Percentiles rank a stretch among this genome's conserved stretches.
These are phyloP conservation scores for Stichodactyla helianthus DNA, from an alignment of 64 coral and sea anemone genomes.

Conservation along the genomic window DNA sequence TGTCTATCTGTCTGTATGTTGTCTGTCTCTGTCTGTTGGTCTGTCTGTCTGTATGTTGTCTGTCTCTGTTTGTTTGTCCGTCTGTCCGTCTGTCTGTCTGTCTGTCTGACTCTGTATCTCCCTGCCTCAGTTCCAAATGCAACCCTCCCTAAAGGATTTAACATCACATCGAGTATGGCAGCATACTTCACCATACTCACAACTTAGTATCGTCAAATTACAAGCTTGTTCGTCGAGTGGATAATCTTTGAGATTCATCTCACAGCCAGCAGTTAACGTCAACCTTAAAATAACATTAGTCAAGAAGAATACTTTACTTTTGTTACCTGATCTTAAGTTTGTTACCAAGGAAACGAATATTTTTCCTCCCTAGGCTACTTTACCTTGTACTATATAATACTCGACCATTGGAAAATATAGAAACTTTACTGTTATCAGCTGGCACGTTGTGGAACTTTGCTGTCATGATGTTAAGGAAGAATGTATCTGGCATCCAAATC, in stretches of 20 bases:
- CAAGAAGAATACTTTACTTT: no score
- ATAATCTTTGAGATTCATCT: constrained; percentile 66
- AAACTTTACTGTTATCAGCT: constrained; percentile 41
- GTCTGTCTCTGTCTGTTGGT: no score
- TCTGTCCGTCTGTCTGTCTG: no score
- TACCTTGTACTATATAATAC: constrained; percentile 68
- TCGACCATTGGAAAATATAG: constrained; percentile 41
- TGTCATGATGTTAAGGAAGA: constrained; percentile 71
- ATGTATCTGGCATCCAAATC: constrained; percentile 73
- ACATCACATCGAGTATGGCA: background rate
- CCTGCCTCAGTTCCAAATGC: no score
- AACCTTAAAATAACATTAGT: constrained; percentile 30
- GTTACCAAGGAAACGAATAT: no score
- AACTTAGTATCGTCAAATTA: constrained; percentile 66
- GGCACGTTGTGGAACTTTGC: constrained; percentile 63
- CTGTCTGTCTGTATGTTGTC: no score
- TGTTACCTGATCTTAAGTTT: no score
- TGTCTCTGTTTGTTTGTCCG: no score
- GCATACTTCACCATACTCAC: constrained; percentile 27
- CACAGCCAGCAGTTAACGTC: constrained; percentile 66
- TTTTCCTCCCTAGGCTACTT: no score
- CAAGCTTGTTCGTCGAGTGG: constrained; percentile 68
- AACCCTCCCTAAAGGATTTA: no score
- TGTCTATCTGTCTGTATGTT: no score
- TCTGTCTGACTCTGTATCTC: no score